These are phyloP conservation scores for Argya squamiceps DNA, from an alignment of 2,797 vertebrate genomes.

Conservation along the genomic window DNA sequence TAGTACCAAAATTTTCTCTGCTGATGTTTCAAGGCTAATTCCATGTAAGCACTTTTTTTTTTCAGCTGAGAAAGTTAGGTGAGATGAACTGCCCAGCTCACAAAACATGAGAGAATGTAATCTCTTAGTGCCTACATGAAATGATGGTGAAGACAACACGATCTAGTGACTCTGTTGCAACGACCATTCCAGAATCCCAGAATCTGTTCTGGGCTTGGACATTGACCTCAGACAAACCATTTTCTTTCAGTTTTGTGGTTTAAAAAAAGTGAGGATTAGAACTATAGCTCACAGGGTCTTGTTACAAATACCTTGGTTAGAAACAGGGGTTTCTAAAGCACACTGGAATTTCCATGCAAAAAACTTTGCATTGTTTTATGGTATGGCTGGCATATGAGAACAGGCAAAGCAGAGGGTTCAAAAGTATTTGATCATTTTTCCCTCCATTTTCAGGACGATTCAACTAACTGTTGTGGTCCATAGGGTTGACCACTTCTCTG, in stretches of 20 bases:
- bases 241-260: neutral
- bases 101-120: neutral
- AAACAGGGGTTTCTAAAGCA: neutral
- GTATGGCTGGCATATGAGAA: neutral
- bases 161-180: neutral
- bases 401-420: neutral
- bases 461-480: neutral
- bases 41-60: neutral
- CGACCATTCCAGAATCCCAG: neutral
- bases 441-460: neutral
- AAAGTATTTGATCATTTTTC: neutral
- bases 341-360: neutral
- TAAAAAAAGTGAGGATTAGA: neutral
- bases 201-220: neutral
- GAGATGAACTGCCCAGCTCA: neutral
- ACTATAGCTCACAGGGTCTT: neutral
- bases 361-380: neutral
- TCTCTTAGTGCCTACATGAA: neutral
- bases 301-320: neutral
- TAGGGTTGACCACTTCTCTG: neutral
- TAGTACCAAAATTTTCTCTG: neutral
- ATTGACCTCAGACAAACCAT: neutral
- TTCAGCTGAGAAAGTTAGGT: neutral
- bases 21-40: neutral
- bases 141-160: accelerated